Conservation (phyloP, 2,888 invertebrate species). For the Drosophila multiciliata region DNA sequence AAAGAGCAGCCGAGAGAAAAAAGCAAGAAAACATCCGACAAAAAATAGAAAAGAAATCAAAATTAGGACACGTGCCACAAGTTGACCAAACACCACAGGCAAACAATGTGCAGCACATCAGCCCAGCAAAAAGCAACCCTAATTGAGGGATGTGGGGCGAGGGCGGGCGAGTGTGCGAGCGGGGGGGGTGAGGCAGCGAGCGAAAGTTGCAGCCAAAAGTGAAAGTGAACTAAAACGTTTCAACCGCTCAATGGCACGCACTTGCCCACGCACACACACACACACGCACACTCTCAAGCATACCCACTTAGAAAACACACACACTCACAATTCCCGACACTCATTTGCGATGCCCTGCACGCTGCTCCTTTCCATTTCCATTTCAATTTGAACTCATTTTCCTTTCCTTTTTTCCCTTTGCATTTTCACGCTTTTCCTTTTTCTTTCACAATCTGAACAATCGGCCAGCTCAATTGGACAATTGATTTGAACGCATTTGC, state of each 20-base stretch:
- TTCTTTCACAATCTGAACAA: conserved; percentile 63
- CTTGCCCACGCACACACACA: conserved; percentile 20
- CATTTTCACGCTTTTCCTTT: conserved; percentile 9
- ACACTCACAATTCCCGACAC: conserved; percentile 40
- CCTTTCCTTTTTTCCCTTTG: conserved; percentile 15
- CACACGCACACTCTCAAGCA: conserved; percentile 17
- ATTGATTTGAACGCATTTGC: conserved; percentile 84
- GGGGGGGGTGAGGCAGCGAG: conserved; percentile 13
- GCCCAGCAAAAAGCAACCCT: conserved; percentile 6
- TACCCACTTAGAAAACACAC: conserved; percentile 2
- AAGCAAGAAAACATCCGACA: conserved; percentile 20
- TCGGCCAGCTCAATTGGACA: conserved; percentile 74
- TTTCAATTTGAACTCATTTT: conserved; percentile 76
- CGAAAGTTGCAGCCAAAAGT: conserved; percentile 58
- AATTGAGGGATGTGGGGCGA: background rate
- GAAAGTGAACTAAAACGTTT: conserved; percentile 68
- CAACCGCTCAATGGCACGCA: conserved; percentile 70
- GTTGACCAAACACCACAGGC: conserved; percentile 68
- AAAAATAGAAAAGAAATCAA: conserved; percentile 69
- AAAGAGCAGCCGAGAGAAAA: conserved; percentile 43
- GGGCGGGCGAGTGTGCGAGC: background rate
- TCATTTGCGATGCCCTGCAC: conserved; percentile 81
- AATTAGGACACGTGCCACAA: conserved; percentile 83
- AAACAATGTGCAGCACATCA: conserved; percentile 52
- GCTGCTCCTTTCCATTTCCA: conserved; percentile 77